Percentiles rank a stretch among this genome's conserved stretches.
These are phyloP conservation scores for Atherix ibis DNA, from an alignment of 2,888 invertebrate genomes.

Conservation along the genomic window DNA sequence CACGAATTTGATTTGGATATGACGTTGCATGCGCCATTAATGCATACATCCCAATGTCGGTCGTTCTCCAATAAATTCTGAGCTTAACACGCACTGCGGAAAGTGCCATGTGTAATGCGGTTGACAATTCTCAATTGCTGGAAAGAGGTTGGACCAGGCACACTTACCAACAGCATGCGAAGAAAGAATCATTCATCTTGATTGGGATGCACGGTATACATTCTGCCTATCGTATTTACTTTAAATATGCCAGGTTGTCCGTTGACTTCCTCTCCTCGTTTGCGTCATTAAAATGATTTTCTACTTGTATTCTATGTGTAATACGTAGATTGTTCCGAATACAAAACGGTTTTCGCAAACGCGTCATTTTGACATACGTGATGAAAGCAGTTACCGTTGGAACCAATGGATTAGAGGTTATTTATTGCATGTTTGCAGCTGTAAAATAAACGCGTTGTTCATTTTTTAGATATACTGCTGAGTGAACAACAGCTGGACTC, in stretches of 20 bases:
- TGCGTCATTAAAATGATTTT: background rate
- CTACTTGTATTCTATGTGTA: slow-evolving; percentile 16
- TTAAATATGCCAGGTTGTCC: background rate
- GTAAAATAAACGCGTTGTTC: slow-evolving; percentile 20
- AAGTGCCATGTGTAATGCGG: background rate
- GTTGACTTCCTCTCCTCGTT: background rate
- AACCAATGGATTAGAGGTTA: slow-evolving; percentile 9
- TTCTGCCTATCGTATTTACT: background rate
- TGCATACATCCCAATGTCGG: background rate
- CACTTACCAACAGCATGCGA: background rate
- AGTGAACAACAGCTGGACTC: slow-evolving; percentile 11
- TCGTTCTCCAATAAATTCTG: background rate
- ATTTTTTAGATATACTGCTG: slow-evolving; percentile 9
- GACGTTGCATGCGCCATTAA: too few species aligned
- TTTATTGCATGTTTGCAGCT: slow-evolving; percentile 12
- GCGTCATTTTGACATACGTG: slow-evolving; percentile 17
- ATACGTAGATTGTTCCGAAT: slow-evolving; percentile 18
- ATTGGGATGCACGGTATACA: background rate
- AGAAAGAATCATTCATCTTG: background rate
- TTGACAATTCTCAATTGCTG: background rate
- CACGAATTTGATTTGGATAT: too few species aligned
- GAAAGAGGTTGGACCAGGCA: background rate
- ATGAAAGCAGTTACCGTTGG: slow-evolving; percentile 19
- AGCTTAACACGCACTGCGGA: background rate
- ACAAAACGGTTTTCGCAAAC: slow-evolving; percentile 18